phyloP scores from a whole-genome alignment of 2,113 vertebrate species.

The Procavia capensis region DNA sequence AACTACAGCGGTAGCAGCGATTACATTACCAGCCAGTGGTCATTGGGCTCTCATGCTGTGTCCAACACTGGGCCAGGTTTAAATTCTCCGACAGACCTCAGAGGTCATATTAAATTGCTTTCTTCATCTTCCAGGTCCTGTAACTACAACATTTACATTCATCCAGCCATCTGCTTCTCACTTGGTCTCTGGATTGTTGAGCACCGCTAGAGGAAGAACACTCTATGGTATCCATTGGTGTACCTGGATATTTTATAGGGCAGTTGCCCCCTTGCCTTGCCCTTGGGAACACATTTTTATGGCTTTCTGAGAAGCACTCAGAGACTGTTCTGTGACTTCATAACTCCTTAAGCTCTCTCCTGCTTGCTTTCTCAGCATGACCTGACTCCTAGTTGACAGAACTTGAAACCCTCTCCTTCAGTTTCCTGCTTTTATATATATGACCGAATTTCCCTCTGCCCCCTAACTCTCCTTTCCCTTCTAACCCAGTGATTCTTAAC shows the following conservation, averaged over 20 bases:
- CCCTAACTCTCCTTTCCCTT: not conserved
- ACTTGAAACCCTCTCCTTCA: not conserved
- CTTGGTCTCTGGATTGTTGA: not conserved
- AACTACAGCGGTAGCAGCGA: not conserved
- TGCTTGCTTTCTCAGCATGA: not conserved
- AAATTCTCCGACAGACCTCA: not conserved
- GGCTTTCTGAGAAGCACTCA: not conserved
- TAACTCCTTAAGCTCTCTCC: not conserved
- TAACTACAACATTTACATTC: not conserved
- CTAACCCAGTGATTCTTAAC: not conserved
- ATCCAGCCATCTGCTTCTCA: not conserved
- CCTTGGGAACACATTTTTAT: not conserved
- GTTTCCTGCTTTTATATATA: not conserved
- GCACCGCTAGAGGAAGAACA: not conserved
- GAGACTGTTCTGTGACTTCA: not conserved
- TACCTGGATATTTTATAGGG: not conserved
- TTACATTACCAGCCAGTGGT: not conserved
- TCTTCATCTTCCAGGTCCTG: slow-evolving; percentile 5
- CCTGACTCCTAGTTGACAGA: not conserved
- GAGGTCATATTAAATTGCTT: slow-evolving; percentile 46
- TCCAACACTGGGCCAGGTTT: not conserved
- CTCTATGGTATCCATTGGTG: not conserved
- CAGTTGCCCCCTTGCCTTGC: not conserved
- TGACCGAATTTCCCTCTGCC: not conserved
- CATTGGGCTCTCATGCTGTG: slow-evolving; percentile 34